Evolutionary conservation across 2,888 invertebrate genomes (phyloP).

Genomic region (Nomada fucata): DNA sequence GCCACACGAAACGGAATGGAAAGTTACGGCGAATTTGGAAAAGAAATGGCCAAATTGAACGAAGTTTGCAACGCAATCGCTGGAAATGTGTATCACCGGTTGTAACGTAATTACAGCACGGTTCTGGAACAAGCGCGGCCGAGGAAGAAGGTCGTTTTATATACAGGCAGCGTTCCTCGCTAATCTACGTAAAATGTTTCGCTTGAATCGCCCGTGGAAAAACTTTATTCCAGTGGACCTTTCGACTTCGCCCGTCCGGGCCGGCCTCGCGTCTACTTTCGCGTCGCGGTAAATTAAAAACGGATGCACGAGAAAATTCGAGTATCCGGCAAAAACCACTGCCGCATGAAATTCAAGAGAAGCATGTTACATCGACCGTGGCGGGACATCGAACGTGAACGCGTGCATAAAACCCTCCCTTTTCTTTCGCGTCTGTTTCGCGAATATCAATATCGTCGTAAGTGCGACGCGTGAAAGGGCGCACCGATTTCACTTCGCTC

Average conservation of each 20-base stretch:
- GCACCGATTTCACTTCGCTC: background rate
- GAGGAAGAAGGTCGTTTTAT: background rate
- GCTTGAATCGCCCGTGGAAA: constrained; percentile 6
- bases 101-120: background rate
- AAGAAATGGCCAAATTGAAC: no score
- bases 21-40: no score
- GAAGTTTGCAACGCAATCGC: no score
- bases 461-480: background rate
- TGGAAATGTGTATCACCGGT: no score
- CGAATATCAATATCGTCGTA: background rate
- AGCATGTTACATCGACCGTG: constrained; percentile 16
- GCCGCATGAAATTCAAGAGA: constrained; percentile 25
- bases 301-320: constrained; percentile 13
- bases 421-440: background rate
- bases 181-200: constrained; percentile 1
- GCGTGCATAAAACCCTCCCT: no score
- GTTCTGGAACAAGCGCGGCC: background rate
- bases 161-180: background rate
- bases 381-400: constrained; percentile 6
- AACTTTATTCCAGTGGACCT: constrained; percentile 15
- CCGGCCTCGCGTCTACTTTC: constrained; percentile 11
- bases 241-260: constrained; percentile 19
- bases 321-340: constrained; percentile 23
- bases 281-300: constrained; percentile 23
- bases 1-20: no score